Percentiles rank a stretch among this genome's conserved stretches.
Conservation (phyloP, 1,140 invertebrate species). For the Meteorus sp. region DNA sequence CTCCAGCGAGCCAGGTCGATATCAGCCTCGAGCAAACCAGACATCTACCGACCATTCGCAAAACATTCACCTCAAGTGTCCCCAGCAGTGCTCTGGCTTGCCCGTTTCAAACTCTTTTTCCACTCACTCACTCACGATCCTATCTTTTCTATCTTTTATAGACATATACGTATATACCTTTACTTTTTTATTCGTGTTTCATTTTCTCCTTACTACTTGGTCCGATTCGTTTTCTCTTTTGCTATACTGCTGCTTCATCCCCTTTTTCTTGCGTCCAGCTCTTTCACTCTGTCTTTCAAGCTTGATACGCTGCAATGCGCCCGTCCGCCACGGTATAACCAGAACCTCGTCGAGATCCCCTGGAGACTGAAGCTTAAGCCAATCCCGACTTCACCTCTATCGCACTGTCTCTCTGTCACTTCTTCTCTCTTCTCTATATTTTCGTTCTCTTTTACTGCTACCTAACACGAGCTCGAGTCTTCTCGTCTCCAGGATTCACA, state of each 20-base stretch:
- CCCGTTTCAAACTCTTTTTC: constrained; percentile 1
- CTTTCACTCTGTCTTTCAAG: constrained; percentile 3
- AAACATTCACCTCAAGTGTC: constrained; percentile 61
- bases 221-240: too few species aligned
- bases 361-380: constrained; percentile 5
- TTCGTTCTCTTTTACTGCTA: too few species aligned
- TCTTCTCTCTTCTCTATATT: too few species aligned
- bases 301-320: constrained; percentile 33
- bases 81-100: constrained; percentile 42
- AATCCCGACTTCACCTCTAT: constrained; percentile 10
- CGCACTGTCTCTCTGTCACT: not conserved
- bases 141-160: not conserved
- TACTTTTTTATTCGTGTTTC: too few species aligned
- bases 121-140: not conserved
- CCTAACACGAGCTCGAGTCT: constrained; percentile 19
- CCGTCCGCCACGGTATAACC: constrained; percentile 25
- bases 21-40: constrained; percentile 59
- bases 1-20: constrained; percentile 55
- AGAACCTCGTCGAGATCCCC: constrained; percentile 21
- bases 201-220: too few species aligned
- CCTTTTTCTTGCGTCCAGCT: constrained; percentile 4
- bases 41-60: constrained; percentile 61
- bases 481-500: constrained; percentile 7
- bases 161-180: too few species aligned
- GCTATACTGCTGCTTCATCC: not conserved